A percentile compares a stretch with the other conserved stretches of the same genome.
Evolutionary conservation across 2,888 invertebrate genomes (phyloP).

Genomic region (Drosophila greeni): DNA sequence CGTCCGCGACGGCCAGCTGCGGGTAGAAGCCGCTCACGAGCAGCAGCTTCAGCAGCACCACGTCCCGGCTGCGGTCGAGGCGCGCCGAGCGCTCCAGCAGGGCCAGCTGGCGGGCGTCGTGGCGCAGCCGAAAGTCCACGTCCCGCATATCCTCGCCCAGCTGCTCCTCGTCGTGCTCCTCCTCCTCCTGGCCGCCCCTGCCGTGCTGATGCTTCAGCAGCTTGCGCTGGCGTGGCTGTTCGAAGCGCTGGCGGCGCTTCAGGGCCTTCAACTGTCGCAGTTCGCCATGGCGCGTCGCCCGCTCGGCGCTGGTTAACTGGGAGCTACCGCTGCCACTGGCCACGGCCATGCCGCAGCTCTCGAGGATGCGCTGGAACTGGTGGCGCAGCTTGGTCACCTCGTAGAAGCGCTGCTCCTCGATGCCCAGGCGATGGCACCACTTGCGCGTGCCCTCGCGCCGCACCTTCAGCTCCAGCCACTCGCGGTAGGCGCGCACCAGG

Average conservation of each 20-base stretch:
- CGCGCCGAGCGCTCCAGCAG: conserved; percentile 83
- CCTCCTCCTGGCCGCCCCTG: conserved; percentile 68
- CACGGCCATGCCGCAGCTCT: conserved; percentile 82
- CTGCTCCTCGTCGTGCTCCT: conserved; percentile 80
- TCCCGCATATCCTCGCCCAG: conserved; percentile 87
- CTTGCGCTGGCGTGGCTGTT: conserved; percentile 84
- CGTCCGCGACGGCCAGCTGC: conserved; percentile 96
- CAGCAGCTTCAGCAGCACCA: conserved; percentile 87
- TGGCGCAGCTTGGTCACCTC: conserved; percentile 95
- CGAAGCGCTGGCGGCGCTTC: conserved; percentile 86
- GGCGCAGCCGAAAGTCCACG: conserved; percentile 90
- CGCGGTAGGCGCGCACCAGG: conserved; percentile 89
- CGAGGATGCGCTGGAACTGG: conserved; percentile 91
- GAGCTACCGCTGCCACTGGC: conserved; percentile 74
- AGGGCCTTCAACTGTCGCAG: conserved; percentile 90
- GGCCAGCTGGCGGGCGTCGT: conserved; percentile 86
- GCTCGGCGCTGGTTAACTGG: conserved; percentile 84
- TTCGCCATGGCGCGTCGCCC: conserved; percentile 92
- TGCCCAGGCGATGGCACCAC: conserved; percentile 93
- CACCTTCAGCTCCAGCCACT: conserved; percentile 91
- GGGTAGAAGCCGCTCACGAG: conserved; percentile 96
- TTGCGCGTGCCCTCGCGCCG: conserved; percentile 80
- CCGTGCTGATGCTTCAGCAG: conserved; percentile 77
- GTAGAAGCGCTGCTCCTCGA: conserved; percentile 98
- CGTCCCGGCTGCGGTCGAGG: conserved; percentile 83